Evolutionary conservation across 2,113 vertebrate genomes (phyloP).

Genomic region (Sardina pilchardus): DNA sequence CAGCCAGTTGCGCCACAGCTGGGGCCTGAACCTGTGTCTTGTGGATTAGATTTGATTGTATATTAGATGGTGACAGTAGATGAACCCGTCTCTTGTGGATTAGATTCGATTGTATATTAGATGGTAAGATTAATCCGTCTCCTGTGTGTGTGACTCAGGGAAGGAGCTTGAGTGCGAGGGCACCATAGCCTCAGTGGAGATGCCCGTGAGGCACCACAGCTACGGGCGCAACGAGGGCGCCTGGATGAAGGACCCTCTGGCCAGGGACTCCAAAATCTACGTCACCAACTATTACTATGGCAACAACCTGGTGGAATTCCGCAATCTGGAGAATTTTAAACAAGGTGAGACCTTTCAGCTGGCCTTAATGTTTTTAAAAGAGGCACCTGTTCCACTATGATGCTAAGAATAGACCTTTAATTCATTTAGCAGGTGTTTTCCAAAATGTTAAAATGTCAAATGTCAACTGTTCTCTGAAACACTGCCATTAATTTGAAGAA

Average conservation of each 20-base stretch:
- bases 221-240: conserved; percentile 94
- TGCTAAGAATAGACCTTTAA: no score
- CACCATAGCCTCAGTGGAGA: conserved; percentile 83
- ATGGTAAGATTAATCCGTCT: no score
- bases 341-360: conserved; percentile 77
- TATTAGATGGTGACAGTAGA: no score
- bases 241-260: conserved; percentile 94
- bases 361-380: background rate
- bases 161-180: conserved; percentile 84
- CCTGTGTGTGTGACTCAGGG: background rate
- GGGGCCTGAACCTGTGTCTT: no score
- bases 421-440: background rate
- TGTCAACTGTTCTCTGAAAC: background rate
- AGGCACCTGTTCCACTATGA: no score
- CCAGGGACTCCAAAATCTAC: conserved; percentile 87
- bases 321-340: conserved; percentile 93
- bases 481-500: background rate
- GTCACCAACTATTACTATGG: conserved; percentile 98
- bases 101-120: no score
- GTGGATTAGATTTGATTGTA: background rate
- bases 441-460: background rate
- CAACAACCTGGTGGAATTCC: conserved; percentile 93
- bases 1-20: no score
- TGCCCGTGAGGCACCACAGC: conserved; percentile 84
- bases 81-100: background rate